Base-by-base conservation (phyloP, 1,140 invertebrate species). In the Cheumatopsyche charites region DNA sequence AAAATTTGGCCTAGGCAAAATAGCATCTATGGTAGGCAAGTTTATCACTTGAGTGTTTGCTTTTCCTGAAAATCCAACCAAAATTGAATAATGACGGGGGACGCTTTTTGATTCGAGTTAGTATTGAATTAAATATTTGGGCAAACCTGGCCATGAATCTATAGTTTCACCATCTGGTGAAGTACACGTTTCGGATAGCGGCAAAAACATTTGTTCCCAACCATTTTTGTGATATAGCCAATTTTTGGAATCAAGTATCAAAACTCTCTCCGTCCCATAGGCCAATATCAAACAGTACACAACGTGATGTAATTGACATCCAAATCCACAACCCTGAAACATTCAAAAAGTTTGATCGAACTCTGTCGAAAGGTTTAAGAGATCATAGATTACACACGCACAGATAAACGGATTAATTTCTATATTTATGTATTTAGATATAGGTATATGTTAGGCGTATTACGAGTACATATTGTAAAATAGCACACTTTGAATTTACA, bases 261-360 rank as follows among this genome's bases (percentile, higher is more conserved):
- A 81, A 0, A 97, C 99, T 70, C 98, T 85, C 79, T 97, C 89
- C 0, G 95, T 96, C 5, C 94, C 96, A 81, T 98, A 98, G 1
- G 97, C 96, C 66, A 98, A 91, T 75, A 98, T 90, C 72, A 99
- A 91, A 81, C 98, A 99, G 79, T 99, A 99, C 5, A 96, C 92
- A 21, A 94, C 92, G 83, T 99, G 98, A 85, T 99, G 98, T 42
- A 99, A 84, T 85, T 99, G 93, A 78, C 97, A 98, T 3, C 96
- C 95, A 84, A 95, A 98, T 9, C 95, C 96, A 85, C 96, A 98
- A 41, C 92, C 91, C 90, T 91, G 75, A 23, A 81, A 78, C 79
- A 13, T 71, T n/a, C n/a, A n/a, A n/a, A n/a, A n/a, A n/a, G n/a
- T n/a, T n/a, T n/a, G n/a, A n/a, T n/a, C n/a, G n/a, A n/a, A n/a